Base-by-base conservation (phyloP, 2,113 vertebrate genomes). In the Boleophthalmus pectinirostris region DNA sequence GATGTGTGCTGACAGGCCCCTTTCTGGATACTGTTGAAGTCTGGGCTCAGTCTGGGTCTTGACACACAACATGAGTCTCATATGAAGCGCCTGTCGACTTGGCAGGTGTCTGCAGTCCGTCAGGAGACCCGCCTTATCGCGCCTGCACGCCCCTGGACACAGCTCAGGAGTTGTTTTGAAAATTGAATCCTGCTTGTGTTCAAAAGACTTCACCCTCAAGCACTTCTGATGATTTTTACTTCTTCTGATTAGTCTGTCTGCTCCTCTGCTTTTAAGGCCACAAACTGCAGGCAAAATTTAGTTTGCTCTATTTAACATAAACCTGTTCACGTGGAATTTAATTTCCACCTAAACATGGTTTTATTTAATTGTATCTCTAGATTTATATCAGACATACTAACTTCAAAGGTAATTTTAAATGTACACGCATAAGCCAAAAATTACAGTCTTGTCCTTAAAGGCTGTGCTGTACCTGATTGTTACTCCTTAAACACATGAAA, bases 31-130 rank as follows among this genome's bases (percentile, higher is more conserved):
- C 77, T 63, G 64, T 84, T 74, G 5, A 58, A 67, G 61, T 77
- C 75, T 63, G 64, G n/a, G 77, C 75, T 4, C 53, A 65, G 63
- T 75, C 51, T 15, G 54, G 35, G 1, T 6, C 18, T 54, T 47
- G 63, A 80, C 65, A 72, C 54, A 73, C 69, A 79, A 81, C 66
- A 66, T 76, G 68, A 82, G 69, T 66, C 75, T 79, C 70, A 66
- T 82, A 69, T 80, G 74, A 82, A 78, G 56, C 72, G 45, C 51
- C 56, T 43, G 46, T 68, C 9, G 23, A 13, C 72, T 69, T 74
- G 60, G 72, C 83, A 82, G 78, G 60, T 80, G 45, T 73, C 65
- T 83, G 74, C 66, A 64, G 38, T 68, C 13, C 49, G 65, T 80
- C 51, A 54, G 15, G 54, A 68, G 80, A 63, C n/a, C 49, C 68